phyloP scores from a whole-genome alignment of 2,888 invertebrate species.

The Mythimna impura region DNA sequence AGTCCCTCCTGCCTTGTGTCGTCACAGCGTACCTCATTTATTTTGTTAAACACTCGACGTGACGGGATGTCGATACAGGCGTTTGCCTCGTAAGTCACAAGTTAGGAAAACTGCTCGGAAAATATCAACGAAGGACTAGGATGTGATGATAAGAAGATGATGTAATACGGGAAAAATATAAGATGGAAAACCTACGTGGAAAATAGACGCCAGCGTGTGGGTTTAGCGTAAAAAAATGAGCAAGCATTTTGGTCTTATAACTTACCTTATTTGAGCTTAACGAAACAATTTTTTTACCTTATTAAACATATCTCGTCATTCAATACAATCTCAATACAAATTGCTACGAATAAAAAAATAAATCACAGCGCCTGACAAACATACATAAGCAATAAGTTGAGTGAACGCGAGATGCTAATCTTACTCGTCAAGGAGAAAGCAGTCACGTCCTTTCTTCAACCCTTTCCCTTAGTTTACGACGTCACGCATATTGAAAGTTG shows the following conservation, averaged over 20 bases:
- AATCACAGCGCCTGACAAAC: constrained; percentile 58
- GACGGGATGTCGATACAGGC: constrained; percentile 73
- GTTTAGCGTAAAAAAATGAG: constrained; percentile 25
- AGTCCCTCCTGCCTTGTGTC: constrained; percentile 31
- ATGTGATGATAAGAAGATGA: constrained; percentile 38
- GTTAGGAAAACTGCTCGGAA: constrained; percentile 51
- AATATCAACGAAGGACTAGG: constrained; percentile 30
- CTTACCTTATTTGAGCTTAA: neutral
- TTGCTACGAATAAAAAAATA: constrained; percentile 21
- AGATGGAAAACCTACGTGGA: constrained; percentile 8
- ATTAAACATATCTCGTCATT: neutral
- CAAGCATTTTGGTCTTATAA: constrained; percentile 16
- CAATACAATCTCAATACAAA: neutral
- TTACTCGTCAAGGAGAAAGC: constrained; percentile 54
- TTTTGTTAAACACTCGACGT: constrained; percentile 69
- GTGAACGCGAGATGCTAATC: constrained; percentile 52
- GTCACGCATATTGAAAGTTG: constrained; percentile 58
- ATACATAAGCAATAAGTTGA: constrained; percentile 58
- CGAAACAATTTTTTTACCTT: too few relatives aligned
- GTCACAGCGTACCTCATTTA: constrained; percentile 62
- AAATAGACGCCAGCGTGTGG: neutral
- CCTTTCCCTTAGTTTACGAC: constrained; percentile 57
- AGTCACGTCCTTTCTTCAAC: constrained; percentile 56
- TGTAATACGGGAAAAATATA: constrained; percentile 25
- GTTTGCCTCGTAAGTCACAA: constrained; percentile 59